Base-by-base conservation (phyloP, 2,113 vertebrate species). In the Eidolon helvum region DNA sequence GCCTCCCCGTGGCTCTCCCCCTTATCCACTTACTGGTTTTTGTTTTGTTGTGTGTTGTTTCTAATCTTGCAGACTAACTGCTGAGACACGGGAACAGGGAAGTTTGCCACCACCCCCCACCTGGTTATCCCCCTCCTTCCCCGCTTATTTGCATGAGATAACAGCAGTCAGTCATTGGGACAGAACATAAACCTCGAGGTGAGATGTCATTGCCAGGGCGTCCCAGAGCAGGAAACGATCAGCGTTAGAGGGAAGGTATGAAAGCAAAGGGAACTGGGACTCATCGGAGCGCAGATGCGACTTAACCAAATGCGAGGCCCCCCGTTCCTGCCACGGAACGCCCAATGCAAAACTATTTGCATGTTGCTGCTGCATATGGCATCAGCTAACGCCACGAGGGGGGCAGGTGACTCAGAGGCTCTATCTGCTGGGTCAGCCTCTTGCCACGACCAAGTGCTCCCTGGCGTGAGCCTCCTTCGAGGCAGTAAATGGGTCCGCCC, bases 111-210 rank as follows among this genome's bases (percentile, higher is more conserved):
- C 90, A 96, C 91, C 65, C 95, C 59, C 0, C 59, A 15, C 94
- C 10, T 55, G 57, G 83, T 24, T 59, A 96, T 95, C 65, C 96
- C 92, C 59, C 30, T 10, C 19, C 2, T 3, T 30, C 7, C 92
- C 33, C 82, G 91, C 74, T 96, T 95, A 84, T 99, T 98, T 98
- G 97, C 97, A 96, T 98, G 97, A 97, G 98, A 98, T 98, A 98
- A 98, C 97, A 77, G 5, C 79, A 55, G 85, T 28, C 45, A 97
- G 86, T 97, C 98, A 90, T 84, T 94, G 96, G 92, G 80, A 97
- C 92, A 87, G 57, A 92, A 95, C 79, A 82, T 57, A 61, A 61
- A 21, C 79, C 15, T 0, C 0, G 11, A 63, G 26, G 14, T 14
- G 59, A 75, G 86, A 97, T 91, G 91, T 95, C 95, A 95, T 48